Base-by-base conservation (phyloP, 37 sponge, comb jelly and placozoan genomes). In the Diacarnus erythraeanus region DNA sequence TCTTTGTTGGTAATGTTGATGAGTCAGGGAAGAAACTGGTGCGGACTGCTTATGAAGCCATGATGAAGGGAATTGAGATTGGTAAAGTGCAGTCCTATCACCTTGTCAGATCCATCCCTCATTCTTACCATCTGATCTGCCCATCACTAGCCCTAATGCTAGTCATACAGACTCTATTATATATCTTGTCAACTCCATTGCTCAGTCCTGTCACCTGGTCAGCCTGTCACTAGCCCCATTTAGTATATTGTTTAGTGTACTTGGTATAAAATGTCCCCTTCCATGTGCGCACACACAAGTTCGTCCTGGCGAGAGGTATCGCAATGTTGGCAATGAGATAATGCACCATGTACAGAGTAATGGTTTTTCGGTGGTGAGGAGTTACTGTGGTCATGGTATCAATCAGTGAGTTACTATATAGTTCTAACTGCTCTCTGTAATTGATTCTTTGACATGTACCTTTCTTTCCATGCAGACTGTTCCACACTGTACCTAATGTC, bases 321-420 rank as follows among this genome's bases (percentile, higher is more conserved):
- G 97, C 20, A 92, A 97, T 38, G 60, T 97, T 66, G 97, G 97
- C 18, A 83, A 85, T 76, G 88, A 86, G 63, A 97, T 97, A 57
- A 94, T 94, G 83, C 77, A 59, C 37, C 93, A 94, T 69, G 95
- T 93, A 6, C 86, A 86, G 33, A 44, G 77, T 26, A 86, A 88
- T 30, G 93, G 90, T 18, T 94, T 71, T 76, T 87, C 89, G 72
- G 97, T 97, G 1, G 97, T 97, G 34, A 74, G 86, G 76, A 89
- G 89, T 23, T 97, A 97, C 81, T 97, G 97, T 81, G 97, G 97
- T 1, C 97, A 97, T 59, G 97, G 97, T 35, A 97, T 97, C 57
- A 87, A 97, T 65, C 87, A 89, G 93, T 92, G 59, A 87, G 88
- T 41, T n/a, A n/a, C n/a, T n/a, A 22, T 6, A 35, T 54, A 56